These are phyloP conservation scores for Nibea coibor DNA, from an alignment of 2,113 vertebrate species.

Conservation along the genomic window DNA sequence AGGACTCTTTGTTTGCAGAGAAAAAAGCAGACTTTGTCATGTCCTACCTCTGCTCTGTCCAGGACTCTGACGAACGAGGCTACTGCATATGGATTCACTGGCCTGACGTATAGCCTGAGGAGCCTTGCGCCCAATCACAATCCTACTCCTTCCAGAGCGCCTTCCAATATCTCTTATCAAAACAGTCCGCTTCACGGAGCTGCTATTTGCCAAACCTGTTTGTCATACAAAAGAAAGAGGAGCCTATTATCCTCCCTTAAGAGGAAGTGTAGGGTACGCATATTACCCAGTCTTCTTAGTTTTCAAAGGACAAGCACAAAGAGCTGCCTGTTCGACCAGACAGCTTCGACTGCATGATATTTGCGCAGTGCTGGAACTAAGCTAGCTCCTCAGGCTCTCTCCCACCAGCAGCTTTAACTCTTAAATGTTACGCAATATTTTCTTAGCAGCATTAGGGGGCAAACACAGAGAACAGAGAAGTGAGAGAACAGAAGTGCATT, in stretches of 20 bases:
- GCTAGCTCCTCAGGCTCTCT: constrained; percentile 33
- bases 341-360: constrained; percentile 40
- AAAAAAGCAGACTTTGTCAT: constrained; percentile 72
- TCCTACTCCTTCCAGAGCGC: constrained; percentile 14
- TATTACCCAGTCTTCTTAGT: constrained; percentile 50
- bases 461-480: constrained; percentile 14
- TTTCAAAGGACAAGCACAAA: constrained; percentile 67
- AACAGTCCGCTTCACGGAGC: constrained; percentile 25
- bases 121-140: constrained; percentile 35
- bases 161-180: constrained; percentile 12
- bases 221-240: constrained; percentile 28
- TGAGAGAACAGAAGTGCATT: constrained; percentile 9
- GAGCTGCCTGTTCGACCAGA: constrained; percentile 59
- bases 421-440: constrained; percentile 18
- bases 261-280: constrained; percentile 28
- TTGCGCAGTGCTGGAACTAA: constrained; percentile 50
- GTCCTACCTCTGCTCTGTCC: constrained; percentile 71
- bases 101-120: constrained; percentile 48
- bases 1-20: constrained; percentile 72
- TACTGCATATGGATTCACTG: constrained; percentile 60
- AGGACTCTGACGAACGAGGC: constrained; percentile 51
- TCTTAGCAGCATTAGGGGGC: constrained; percentile 21
- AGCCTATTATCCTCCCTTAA: constrained; percentile 20
- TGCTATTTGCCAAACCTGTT: constrained; percentile 56
- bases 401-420: constrained; percentile 15